Percentiles rank a stretch among this genome's conserved stretches.
Evolutionary conservation across 2,113 vertebrate species (phyloP).

Genomic region (Psophia crepitans): DNA sequence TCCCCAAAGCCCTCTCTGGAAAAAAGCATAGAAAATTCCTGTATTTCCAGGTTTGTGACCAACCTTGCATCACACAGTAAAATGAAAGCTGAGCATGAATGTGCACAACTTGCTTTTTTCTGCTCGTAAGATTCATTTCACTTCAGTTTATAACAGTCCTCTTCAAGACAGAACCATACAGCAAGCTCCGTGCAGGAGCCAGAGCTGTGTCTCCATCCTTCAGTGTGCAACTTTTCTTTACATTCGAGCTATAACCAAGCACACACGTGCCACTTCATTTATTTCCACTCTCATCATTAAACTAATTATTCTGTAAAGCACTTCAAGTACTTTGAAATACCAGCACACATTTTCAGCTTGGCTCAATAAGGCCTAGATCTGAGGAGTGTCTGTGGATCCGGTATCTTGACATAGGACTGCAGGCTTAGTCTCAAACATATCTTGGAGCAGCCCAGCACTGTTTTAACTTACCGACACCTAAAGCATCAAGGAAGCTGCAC

Average conservation of each 20-base stretch:
- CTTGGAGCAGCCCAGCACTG: not conserved
- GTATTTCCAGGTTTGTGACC: not conserved
- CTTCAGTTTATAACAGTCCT: not conserved
- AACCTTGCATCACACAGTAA: not conserved
- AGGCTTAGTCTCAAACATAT: not conserved
- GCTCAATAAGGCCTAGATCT: not conserved
- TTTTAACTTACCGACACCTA: not conserved
- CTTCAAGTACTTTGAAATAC: not conserved
- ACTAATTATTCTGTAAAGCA: not conserved
- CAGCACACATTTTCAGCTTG: not conserved
- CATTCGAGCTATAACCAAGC: not conserved
- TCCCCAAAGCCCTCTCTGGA: not conserved
- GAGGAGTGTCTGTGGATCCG: not conserved
- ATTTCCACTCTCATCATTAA: not conserved
- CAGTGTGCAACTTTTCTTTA: not conserved
- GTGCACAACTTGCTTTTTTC: not conserved
- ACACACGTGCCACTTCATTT: not conserved
- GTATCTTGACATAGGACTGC: not conserved
- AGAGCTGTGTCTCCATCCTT: not conserved
- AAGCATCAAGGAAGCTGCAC: not conserved
- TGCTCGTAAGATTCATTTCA: not conserved
- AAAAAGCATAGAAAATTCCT: not conserved
- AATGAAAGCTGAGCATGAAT: not conserved
- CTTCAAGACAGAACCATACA: not conserved
- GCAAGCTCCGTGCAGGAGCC: not conserved